These are phyloP conservation scores for Ophiodon elongatus DNA, from an alignment of 2,113 vertebrate genomes.

Conservation along the genomic window DNA sequence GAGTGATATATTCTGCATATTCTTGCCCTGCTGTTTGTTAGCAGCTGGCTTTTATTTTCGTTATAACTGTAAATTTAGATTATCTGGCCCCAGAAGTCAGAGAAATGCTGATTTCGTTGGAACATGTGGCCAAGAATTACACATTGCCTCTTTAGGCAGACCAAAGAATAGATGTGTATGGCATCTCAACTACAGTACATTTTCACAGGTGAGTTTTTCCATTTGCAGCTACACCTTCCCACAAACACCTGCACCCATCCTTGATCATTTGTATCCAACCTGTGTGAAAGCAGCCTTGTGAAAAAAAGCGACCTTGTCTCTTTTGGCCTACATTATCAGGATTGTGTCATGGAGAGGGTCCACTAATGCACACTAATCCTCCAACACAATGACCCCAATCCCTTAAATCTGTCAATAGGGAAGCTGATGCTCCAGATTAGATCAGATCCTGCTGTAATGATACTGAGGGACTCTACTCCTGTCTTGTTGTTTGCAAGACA, in stretches of 20 bases:
- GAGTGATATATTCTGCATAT: too few species aligned
- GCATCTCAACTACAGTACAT: neutral
- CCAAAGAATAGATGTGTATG: neutral
- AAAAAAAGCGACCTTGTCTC: conserved; percentile 66
- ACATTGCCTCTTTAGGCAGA: neutral
- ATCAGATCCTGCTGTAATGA: conserved; percentile 74
- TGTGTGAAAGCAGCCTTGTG: conserved; percentile 37
- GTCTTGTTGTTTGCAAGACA: conserved; percentile 47
- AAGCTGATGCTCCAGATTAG: conserved; percentile 82
- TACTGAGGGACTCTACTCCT: conserved; percentile 53
- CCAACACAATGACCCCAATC: conserved; percentile 86
- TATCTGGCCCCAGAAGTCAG: neutral
- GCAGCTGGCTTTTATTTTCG: too few species aligned
- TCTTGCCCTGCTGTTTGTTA: too few species aligned
- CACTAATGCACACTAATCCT: conserved; percentile 83
- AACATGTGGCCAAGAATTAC: neutral
- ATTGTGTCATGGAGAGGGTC: conserved; percentile 69
- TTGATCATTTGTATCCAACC: conserved; percentile 15
- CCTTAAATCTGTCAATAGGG: conserved; percentile 83
- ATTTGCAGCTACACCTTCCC: conserved; percentile 28
- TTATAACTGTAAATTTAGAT: neutral
- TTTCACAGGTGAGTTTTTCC: conserved; percentile 16
- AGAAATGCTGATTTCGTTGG: neutral
- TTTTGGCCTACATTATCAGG: conserved; percentile 71
- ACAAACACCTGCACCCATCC: conserved; percentile 30